Evolutionary conservation across 2,113 vertebrate genomes (phyloP), one percentile per base, ranked within the genome.

Genomic region (Laticauda colubrina): DNA sequence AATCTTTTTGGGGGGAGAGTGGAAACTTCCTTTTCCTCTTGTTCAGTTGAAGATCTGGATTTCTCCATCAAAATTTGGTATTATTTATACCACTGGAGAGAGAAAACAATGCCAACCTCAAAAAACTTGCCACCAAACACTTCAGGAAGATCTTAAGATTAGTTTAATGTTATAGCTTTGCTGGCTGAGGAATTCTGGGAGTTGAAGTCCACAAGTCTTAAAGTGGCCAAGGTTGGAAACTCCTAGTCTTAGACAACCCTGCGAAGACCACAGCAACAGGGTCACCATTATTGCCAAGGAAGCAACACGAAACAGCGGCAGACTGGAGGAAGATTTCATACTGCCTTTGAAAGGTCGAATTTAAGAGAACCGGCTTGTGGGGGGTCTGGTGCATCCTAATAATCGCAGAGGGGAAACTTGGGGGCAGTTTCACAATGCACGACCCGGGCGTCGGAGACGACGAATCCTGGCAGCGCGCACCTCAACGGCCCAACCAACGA

Each of bases 401-500:
- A 51, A 87, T 29, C 45, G 18, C 34, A 39, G 69, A 20, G n/a
- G 20, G 5, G 34, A 81, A 20, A 81, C 15, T 8, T 8, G n/a
- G 69, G 69, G 14, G 4, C 48, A 53, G 48, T 53, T 87, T 29
- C 21, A 51, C 26, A 24, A 53, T 18, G 48, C 45, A 81, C 2
- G 2, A 81, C 2, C 69, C 69, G 34, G 29, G 29, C 61, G 61
- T 69, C 61, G 4, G 61, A 26, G 39, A 53, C 9, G 5, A 51
- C 23, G 26, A 26, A 51, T 5, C 2, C 85, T 39, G 48, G 10
- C 43, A 26, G 89, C 39, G 69, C 94, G 95, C 96, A 99, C 98
- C 98, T 99, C 99, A 29, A 99, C 98, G 0, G 98, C 98, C 94
- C 98, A 99, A 96, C 98, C 98, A 96, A 99, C 98, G 94, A 99